Base-by-base conservation (phyloP, 2,113 vertebrate species). In the Coryphaenoides rupestris region DNA sequence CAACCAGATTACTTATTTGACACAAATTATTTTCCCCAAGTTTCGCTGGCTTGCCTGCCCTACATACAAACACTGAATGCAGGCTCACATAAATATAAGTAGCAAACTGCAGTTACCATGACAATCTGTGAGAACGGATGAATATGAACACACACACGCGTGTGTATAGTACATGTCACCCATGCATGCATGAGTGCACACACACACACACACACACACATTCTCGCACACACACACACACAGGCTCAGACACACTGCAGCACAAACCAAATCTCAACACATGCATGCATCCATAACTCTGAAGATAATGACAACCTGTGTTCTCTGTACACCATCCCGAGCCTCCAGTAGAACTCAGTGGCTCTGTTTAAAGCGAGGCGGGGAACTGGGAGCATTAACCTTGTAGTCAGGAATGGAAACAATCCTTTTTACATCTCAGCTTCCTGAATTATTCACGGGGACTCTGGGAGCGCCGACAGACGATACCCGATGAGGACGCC, bases 391-490 rank as follows among this genome's bases (percentile, higher is more conserved):
- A 60, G 70, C 76, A 69, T 78, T 83, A 87, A 83, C 83, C 74
- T 81, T 68, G 76, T 55, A 66, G 77, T 60, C 63, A 67, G 70
- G 70, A 84, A 77, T 79, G 74, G 85, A 81, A 84, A 78, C 80
- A 73, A 85, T 83, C 81, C 65, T 70, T 65, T 82, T 83, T 75
- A 87, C 66, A 63, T 80, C 72, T 52, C 49, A 70, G 68, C 68
- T 70, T 73, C 70, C 66, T 85, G 74, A 84, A 85, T 87, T 75
- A 84, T 87, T 85, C 76, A 86, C n/a, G n/a, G n/a, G n/a, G n/a
- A n/a, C n/a, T n/a, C n/a, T n/a, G n/a, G n/a, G n/a, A n/a, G n/a
- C n/a, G n/a, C n/a, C n/a, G n/a, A n/a, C n/a, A n/a, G n/a, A n/a
- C n/a, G n/a, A n/a, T n/a, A n/a, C n/a, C n/a, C n/a, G n/a, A n/a